A percentile compares a stretch with the other conserved stretches of the same genome.
Conservation (phyloP, 2,113 vertebrate species). For the Macaca nemestrina region DNA sequence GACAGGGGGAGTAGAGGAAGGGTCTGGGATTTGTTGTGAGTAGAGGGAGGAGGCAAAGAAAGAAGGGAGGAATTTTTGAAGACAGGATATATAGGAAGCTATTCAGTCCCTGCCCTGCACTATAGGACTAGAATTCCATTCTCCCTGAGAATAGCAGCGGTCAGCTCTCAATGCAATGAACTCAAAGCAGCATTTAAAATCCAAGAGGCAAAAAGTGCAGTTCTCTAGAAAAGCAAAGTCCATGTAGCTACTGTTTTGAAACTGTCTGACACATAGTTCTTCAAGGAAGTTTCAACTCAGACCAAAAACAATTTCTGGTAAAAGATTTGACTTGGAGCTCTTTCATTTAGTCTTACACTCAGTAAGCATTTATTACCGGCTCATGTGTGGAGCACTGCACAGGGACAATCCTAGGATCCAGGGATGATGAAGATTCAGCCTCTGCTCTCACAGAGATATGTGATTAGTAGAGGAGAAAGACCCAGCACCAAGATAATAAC, state of each 20-base stretch:
- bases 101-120: background rate
- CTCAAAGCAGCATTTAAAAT: background rate
- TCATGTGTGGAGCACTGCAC: fast-evolving
- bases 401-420: background rate
- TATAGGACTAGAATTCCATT: background rate
- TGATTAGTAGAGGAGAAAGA: background rate
- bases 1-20: background rate
- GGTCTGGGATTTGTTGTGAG: background rate
- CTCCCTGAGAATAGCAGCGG: background rate
- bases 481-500: background rate
- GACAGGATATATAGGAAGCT: background rate
- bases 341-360: fast-evolving
- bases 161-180: background rate
- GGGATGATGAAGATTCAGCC: no score
- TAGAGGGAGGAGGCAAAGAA: background rate
- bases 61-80: background rate
- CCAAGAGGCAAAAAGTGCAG: background rate
- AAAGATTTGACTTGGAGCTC: background rate
- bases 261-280: background rate
- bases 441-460: background rate
- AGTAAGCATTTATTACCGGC: fast-evolving
- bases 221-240: background rate
- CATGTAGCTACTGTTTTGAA: background rate
- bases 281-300: background rate
- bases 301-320: background rate